These are phyloP conservation scores for Creontiades dilutus DNA, from an alignment of 2,888 invertebrate genomes.

Conservation along the genomic window DNA sequence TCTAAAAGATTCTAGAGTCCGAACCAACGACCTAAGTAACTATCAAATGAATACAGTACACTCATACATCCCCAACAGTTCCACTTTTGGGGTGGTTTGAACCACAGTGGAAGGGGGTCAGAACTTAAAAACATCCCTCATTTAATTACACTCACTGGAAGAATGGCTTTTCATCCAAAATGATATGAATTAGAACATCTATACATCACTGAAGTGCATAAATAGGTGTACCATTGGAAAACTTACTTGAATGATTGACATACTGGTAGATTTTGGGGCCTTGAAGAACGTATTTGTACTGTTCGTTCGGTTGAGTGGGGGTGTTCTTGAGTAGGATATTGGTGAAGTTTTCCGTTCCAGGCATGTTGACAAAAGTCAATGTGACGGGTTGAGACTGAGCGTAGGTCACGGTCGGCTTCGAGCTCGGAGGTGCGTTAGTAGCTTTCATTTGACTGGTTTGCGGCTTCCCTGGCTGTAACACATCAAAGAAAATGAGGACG, in stretches of 20 bases:
- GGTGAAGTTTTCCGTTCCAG: slow-evolving; percentile 74
- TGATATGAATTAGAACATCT: too few species aligned
- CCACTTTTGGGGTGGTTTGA: too few species aligned
- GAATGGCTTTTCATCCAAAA: too few species aligned
- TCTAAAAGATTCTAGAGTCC: too few species aligned
- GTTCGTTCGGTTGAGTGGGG: slow-evolving; percentile 71
- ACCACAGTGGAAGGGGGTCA: too few species aligned
- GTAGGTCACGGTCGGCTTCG: slow-evolving; percentile 69
- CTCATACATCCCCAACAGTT: too few species aligned
- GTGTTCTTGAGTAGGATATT: slow-evolving; percentile 75
- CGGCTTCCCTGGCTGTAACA: slow-evolving; percentile 50
- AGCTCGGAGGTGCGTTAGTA: slow-evolving; percentile 35
- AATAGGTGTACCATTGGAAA: background rate
- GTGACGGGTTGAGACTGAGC: slow-evolving; percentile 78
- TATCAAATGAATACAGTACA: too few species aligned
- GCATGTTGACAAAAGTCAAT: slow-evolving; percentile 78
- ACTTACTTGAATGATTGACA: slow-evolving; percentile 77
- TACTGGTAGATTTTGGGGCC: slow-evolving; percentile 78
- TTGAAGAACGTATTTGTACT: slow-evolving; percentile 77
- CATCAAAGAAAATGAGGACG: too few species aligned
- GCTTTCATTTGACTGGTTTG: slow-evolving; percentile 58
- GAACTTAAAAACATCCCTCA: too few species aligned
- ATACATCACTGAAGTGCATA: too few species aligned
- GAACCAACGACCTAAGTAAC: too few species aligned
- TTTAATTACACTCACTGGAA: too few species aligned